phyloP scores from a whole-genome alignment of 2,113 vertebrate species.

The Notothenia rossii region DNA sequence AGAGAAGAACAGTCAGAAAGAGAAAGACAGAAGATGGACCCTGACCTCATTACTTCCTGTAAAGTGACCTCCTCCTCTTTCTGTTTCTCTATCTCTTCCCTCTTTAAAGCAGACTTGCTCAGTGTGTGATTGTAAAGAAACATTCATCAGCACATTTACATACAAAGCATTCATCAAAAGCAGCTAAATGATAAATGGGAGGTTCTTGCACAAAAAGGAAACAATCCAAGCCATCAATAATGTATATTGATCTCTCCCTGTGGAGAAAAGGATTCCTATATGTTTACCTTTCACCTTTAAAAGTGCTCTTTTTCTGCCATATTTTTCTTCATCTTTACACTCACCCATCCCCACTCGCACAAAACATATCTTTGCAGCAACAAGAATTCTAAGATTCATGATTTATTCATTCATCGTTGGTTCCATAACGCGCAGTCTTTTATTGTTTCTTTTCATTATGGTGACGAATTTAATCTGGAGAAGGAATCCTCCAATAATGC shows the following conservation, averaged over 20 bases:
- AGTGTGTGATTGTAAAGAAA: constrained; percentile 6
- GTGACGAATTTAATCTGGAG: constrained; percentile 55
- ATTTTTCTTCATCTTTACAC: constrained; percentile 7
- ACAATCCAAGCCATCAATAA: constrained; percentile 24
- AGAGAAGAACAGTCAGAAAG: not conserved
- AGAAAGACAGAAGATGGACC: not conserved
- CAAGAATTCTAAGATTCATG: constrained; percentile 25
- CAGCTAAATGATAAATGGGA: not conserved
- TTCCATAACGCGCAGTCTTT: constrained; percentile 18
- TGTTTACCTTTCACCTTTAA: not conserved
- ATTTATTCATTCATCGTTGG: constrained; percentile 42
- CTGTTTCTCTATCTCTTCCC: not conserved
- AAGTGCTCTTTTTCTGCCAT: constrained; percentile 4
- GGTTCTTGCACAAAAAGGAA: not conserved
- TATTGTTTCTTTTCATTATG: constrained; percentile 59
- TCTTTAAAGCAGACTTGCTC: not conserved
- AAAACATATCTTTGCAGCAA: constrained; percentile 26
- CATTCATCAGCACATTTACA: constrained; percentile 40
- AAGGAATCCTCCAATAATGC: constrained; percentile 48
- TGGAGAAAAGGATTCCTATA: constrained; percentile 4
- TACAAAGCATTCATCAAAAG: constrained; percentile 45
- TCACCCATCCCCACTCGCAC: constrained; percentile 9
- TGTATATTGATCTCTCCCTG: constrained; percentile 6
- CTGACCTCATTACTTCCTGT: constrained; percentile 23
- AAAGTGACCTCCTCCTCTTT: not conserved